Conservation (phyloP, 2,888 invertebrate species). For the Microplitis deprimator region DNA sequence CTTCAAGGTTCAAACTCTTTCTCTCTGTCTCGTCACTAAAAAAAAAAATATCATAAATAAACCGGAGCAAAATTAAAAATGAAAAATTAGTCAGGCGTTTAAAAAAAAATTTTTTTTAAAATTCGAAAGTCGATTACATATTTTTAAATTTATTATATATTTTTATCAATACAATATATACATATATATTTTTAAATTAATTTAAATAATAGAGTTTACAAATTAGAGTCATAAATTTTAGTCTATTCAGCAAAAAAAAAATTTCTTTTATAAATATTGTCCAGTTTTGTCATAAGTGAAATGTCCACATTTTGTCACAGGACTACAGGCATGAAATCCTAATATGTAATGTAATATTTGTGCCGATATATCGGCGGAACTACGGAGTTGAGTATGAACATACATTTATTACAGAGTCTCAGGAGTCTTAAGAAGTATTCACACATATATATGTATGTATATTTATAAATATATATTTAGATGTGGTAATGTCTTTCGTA, state of each 20-base stretch:
- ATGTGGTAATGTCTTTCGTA: conserved; percentile 33
- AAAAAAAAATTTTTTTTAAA: neutral
- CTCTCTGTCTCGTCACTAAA: neutral
- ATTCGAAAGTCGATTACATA: neutral
- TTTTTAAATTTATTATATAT: neutral
- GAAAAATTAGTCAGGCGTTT: neutral
- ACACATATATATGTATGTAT: conserved; percentile 12
- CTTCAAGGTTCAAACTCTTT: neutral
- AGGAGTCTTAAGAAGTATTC: neutral
- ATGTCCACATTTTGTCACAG: conserved; percentile 5
- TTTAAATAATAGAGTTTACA: neutral
- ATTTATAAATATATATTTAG: neutral
- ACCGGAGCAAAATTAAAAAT: neutral
- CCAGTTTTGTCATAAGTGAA: neutral
- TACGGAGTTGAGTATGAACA: conserved; percentile 4
- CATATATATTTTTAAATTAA: neutral
- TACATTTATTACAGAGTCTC: conserved; percentile 7
- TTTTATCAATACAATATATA: neutral
- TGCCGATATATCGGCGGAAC: conserved; percentile 13
- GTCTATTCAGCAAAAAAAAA: neutral
- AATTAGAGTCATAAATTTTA: neutral
- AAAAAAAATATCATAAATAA: neutral
- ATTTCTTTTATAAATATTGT: neutral
- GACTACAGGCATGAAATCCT: conserved; percentile 14
- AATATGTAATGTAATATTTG: neutral